These are phyloP conservation scores for Caenorhabditis remanei DNA, from an alignment of 1,140 invertebrate species.

Conservation along the genomic window DNA sequence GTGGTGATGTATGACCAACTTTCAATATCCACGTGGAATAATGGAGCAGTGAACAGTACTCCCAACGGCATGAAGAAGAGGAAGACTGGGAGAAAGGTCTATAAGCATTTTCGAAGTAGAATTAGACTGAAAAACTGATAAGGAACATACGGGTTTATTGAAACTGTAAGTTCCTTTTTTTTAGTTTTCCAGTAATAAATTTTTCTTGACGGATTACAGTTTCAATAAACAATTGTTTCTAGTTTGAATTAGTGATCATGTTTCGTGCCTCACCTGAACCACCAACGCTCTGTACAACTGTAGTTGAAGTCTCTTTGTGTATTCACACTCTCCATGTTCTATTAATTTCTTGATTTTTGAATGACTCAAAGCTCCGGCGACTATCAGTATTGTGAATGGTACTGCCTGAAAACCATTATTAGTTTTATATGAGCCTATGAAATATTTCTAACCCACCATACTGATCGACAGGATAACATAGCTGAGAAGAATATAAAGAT, in stretches of 20 bases:
- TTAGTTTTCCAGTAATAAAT: too few species aligned
- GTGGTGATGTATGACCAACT: constrained; percentile 25
- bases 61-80: constrained; percentile 2
- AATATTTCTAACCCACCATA: not conserved
- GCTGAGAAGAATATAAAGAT: not conserved
- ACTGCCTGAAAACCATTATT: not conserved
- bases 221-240: not conserved
- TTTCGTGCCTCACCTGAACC: not conserved
- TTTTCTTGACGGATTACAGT: not conserved
- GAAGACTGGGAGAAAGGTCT: constrained; percentile 12
- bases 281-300: constrained; percentile 12
- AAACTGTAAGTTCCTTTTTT: too few species aligned
- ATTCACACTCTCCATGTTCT: constrained; percentile 22
- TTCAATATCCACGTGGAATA: constrained; percentile 13
- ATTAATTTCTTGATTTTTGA: constrained; percentile 12
- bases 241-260: not conserved
- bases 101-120: not conserved
- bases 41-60: constrained; percentile 10
- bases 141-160: not conserved
- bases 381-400: not conserved
- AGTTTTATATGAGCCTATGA: too few species aligned
- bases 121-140: too few species aligned
- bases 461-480: constrained; percentile 7
- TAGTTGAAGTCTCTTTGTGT: not conserved
- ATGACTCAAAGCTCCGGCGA: not conserved